Evolutionary conservation across 2,113 vertebrate genomes (phyloP).

Genomic region (Isichthys henryi): DNA sequence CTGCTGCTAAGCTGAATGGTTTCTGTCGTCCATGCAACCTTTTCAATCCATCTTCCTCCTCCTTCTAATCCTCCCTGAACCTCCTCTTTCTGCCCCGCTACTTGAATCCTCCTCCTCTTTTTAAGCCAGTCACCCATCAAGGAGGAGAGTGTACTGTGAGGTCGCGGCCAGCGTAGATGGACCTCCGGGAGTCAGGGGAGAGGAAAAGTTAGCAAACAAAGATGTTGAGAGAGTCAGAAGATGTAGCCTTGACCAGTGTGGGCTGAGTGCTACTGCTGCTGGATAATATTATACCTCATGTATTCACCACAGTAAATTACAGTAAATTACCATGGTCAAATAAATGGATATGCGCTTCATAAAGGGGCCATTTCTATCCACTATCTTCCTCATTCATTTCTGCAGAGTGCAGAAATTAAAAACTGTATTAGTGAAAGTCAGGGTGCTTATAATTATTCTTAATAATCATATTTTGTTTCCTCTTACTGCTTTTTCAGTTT

Average conservation of each 20-base stretch:
- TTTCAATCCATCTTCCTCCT: slow-evolving; percentile 1
- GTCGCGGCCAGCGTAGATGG: not conserved
- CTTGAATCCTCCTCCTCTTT: not conserved
- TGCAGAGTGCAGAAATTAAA: not conserved
- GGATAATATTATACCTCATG: not conserved
- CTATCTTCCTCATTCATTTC: not conserved
- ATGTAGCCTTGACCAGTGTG: not conserved
- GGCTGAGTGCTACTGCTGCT: not conserved
- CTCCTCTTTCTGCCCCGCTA: not conserved
- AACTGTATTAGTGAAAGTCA: not conserved
- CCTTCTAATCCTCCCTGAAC: not conserved
- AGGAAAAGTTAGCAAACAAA: not conserved
- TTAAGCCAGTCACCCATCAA: not conserved
- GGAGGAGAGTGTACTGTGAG: not conserved
- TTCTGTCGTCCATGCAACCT: not conserved
- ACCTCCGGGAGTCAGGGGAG: not conserved
- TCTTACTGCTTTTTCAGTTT: not conserved
- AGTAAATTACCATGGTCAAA: not conserved
- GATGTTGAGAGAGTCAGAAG: not conserved
- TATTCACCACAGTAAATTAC: not conserved
- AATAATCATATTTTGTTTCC: not conserved
- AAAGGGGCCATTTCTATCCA: not conserved
- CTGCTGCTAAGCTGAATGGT: not conserved
- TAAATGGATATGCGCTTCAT: not conserved
- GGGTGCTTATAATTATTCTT: not conserved